Percentiles rank a stretch among this genome's conserved stretches.
Conservation (phyloP, 2,797 vertebrate species). For the Lophotriccus pileatus region DNA sequence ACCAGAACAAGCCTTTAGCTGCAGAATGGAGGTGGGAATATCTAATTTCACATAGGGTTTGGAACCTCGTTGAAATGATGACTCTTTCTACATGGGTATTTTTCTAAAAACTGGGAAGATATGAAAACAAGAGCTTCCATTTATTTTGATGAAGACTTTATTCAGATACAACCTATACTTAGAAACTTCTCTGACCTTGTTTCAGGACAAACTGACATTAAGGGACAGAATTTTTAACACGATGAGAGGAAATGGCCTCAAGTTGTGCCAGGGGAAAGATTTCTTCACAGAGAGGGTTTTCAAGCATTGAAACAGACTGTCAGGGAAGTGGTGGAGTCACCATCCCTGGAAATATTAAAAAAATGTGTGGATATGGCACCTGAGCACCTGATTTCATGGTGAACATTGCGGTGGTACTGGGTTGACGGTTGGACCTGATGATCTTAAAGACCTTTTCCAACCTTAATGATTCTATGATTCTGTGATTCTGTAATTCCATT, state of each 20-base stretch:
- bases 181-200: not conserved
- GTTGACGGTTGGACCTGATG: not conserved
- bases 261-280: not conserved
- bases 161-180: not conserved
- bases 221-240: not conserved
- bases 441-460: not conserved
- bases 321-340: not conserved
- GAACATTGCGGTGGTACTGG: not conserved
- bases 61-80: not conserved
- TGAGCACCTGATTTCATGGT: not conserved
- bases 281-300: not conserved
- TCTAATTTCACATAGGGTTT: not conserved
- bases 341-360: not conserved
- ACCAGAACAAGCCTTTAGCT: not conserved
- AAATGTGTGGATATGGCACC: not conserved
- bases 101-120: not conserved
- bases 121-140: not conserved
- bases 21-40: not conserved
- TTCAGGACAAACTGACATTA: not conserved
- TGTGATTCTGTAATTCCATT: not conserved
- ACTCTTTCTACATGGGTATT: not conserved
- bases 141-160: not conserved
- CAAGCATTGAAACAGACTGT: not conserved
- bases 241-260: not conserved
- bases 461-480: not conserved